These are phyloP conservation scores for Trichosurus vulpecula DNA, from an alignment of 2,797 vertebrate genomes.

Conservation along the genomic window DNA sequence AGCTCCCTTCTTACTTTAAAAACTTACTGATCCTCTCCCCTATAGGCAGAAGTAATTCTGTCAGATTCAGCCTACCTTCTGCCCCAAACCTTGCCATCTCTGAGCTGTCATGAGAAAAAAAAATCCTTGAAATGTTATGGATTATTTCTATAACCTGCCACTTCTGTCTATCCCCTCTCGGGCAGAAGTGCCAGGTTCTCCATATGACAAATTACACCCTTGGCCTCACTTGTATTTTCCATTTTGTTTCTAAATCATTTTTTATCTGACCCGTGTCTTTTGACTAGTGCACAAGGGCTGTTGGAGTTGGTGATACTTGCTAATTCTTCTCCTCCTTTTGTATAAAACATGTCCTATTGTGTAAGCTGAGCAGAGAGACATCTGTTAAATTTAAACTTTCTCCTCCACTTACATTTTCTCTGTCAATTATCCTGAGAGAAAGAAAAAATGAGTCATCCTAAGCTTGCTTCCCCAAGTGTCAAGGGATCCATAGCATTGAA, in stretches of 20 bases:
- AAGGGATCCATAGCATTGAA: not conserved
- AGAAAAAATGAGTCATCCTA: not conserved
- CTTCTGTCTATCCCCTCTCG: slow-evolving; percentile 13
- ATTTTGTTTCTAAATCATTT: slow-evolving; percentile 28
- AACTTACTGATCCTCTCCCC: slow-evolving; percentile 61
- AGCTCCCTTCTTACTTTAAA: slow-evolving; percentile 63
- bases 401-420: not conserved
- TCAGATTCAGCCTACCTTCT: slow-evolving; percentile 54
- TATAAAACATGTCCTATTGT: not conserved
- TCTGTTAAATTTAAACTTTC: not conserved
- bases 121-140: slow-evolving; percentile 39
- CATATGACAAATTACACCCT: not conserved
- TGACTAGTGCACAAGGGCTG: not conserved
- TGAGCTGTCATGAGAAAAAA: slow-evolving; percentile 29
- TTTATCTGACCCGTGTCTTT: slow-evolving; percentile 20
- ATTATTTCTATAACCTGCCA: slow-evolving; percentile 55
- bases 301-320: not conserved
- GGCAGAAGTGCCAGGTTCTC: slow-evolving; percentile 31
- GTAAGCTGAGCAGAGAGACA: not conserved
- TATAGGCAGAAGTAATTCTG: slow-evolving; percentile 62
- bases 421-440: not conserved
- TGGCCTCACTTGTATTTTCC: not conserved
- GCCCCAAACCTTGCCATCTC: slow-evolving; percentile 31
- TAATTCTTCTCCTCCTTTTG: not conserved
- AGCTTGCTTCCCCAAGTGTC: rapidly evolving